A percentile compares a stretch with the other conserved stretches of the same genome.
phyloP scores from a whole-genome alignment of 2,113 vertebrate species.

The Ancistrus triradiatus region DNA sequence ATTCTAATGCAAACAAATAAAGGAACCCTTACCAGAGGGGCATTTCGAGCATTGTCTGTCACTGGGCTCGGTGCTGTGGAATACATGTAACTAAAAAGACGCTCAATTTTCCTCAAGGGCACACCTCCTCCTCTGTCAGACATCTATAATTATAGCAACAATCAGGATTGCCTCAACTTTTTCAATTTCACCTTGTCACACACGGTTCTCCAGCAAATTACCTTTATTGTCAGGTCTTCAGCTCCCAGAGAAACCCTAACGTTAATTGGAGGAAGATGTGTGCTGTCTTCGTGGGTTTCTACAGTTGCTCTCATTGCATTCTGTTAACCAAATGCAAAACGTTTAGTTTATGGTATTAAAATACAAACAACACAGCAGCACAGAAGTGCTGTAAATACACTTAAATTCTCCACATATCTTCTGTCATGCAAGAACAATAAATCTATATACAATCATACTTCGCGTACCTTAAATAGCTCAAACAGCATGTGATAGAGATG shows the following conservation, averaged over 20 bases:
- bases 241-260: slow-evolving; percentile 84
- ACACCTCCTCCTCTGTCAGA: slow-evolving; percentile 93
- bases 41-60: slow-evolving; percentile 76
- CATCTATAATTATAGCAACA: slow-evolving; percentile 67
- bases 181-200: not conserved
- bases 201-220: slow-evolving; percentile 35
- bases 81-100: slow-evolving; percentile 94
- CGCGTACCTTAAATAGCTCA: slow-evolving; percentile 94
- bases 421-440: not conserved
- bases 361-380: not conserved
- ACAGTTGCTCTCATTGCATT: slow-evolving; percentile 98
- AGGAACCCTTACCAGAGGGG: slow-evolving; percentile 81
- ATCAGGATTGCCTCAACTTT: not conserved
- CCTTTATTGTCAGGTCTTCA: slow-evolving; percentile 97
- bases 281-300: slow-evolving; percentile 82
- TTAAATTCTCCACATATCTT: not conserved
- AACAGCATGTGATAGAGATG: slow-evolving; percentile 98
- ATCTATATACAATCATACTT: not conserved
- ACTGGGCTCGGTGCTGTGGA: slow-evolving; percentile 89
- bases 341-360: not conserved
- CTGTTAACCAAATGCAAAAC: slow-evolving; percentile 57
- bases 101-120: slow-evolving; percentile 87
- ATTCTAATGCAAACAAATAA: not conserved
- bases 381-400: not conserved
- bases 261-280: slow-evolving; percentile 79